Evolutionary conservation across 2,888 invertebrate genomes (phyloP).

Genomic region (Himalopsyche japonica): DNA sequence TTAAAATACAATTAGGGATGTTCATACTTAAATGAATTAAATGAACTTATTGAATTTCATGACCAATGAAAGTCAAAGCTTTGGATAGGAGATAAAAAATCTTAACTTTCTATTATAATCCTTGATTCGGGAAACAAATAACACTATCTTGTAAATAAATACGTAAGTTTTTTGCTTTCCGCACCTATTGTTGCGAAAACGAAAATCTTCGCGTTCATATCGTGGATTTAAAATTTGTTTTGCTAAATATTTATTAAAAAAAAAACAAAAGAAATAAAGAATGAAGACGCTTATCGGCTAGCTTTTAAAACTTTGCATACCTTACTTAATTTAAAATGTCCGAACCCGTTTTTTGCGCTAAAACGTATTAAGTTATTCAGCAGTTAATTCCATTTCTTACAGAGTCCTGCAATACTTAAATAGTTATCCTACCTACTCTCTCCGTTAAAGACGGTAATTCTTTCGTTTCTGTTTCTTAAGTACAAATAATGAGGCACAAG

Average conservation of each 20-base stretch:
- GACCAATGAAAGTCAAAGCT: too few species aligned
- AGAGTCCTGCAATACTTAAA: neutral
- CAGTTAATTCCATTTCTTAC: slow-evolving; percentile 32
- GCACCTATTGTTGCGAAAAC: neutral
- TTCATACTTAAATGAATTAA: too few species aligned
- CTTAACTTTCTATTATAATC: too few species aligned
- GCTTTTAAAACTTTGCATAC: slow-evolving; percentile 14
- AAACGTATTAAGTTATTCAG: slow-evolving; percentile 38
- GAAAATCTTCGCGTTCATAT: neutral
- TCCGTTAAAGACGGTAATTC: slow-evolving; percentile 29
- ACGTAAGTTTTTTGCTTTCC: too few species aligned
- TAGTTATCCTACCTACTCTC: slow-evolving; percentile 7
- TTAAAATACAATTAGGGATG: too few species aligned
- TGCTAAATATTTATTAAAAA: too few species aligned
- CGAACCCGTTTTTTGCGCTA: slow-evolving; percentile 26
- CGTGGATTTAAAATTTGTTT: neutral
- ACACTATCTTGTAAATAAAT: too few species aligned
- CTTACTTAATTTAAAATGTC: slow-evolving; percentile 31
- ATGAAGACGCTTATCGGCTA: neutral
- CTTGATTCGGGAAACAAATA: too few species aligned
- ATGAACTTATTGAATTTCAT: too few species aligned
- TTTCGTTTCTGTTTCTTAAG: slow-evolving; percentile 41
- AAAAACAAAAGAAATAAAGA: neutral
- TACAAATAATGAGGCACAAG: slow-evolving; percentile 41
- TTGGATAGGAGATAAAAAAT: too few species aligned